phyloP scores from a whole-genome alignment of 2,113 vertebrate genomes.

The Lontra canadensis region DNA sequence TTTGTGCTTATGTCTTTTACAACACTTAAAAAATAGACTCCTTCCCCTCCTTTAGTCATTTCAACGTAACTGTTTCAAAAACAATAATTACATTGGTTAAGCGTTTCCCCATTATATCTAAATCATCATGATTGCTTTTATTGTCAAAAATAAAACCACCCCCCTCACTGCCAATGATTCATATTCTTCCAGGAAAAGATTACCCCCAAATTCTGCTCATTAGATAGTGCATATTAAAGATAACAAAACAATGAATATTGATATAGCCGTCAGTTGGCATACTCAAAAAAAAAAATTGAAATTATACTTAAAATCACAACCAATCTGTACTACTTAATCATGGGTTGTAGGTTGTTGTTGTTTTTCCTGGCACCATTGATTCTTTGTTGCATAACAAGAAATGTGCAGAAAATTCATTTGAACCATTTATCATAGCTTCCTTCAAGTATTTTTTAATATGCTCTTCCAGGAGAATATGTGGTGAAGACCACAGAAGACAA shows the following conservation, averaged over 20 bases:
- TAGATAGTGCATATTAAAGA: not conserved
- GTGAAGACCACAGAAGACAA: not conserved
- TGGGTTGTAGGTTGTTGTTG: not conserved
- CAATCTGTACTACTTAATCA: not conserved
- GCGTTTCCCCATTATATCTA: not conserved
- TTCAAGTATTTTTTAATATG: not conserved
- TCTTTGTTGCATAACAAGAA: conserved; percentile 8
- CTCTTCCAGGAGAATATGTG: not conserved
- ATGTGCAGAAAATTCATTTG: not conserved
- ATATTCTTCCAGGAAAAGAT: not conserved
- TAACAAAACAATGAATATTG: not conserved
- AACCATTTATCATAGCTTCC: conserved; percentile 5
- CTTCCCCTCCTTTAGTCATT: not conserved
- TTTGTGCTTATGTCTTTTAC: not conserved
- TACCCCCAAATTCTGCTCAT: not conserved
- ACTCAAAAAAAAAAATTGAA: not conserved
- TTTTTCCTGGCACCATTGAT: not conserved
- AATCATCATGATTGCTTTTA: not conserved
- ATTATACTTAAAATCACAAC: not conserved
- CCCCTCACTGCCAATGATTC: not conserved
- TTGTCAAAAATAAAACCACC: not conserved
- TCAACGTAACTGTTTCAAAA: not conserved
- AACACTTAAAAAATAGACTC: not conserved
- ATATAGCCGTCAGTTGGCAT: not conserved
- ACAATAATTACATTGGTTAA: not conserved